Base-by-base conservation (phyloP, 2,113 vertebrate genomes). In the Microcebus murinus region DNA sequence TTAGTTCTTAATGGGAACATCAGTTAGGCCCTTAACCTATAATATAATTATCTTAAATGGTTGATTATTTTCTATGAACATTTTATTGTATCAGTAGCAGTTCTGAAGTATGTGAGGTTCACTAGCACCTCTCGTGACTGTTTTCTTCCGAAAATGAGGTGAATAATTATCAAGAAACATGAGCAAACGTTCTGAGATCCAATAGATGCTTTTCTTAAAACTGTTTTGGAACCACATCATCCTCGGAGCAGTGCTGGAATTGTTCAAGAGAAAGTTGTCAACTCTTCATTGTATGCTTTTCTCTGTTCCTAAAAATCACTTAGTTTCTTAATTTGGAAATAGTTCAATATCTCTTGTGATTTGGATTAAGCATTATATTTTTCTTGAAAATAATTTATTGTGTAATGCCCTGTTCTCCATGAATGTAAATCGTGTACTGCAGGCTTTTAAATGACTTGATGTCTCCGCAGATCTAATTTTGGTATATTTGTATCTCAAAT, bases 401-500 rank as follows among this genome's bases (percentile, higher is more conserved):
- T 96, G 91, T 93, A 94, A 91, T 94, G 52, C 88, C 57, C 34
- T 45, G 55, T 95, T 91, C 86, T 93, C 68, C 82, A 45, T 83
- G 79, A 97, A 94, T 97, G 59, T 67, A 96, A 81, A 89, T 84
- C 76, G 82, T 76, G 42, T 42, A 65, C 74, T 68, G 79, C 79
- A 90, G 96, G 96, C 79, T 95, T 95, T 92, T 87, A 94, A 92
- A 95, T 93, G 87, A 96, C 71, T 97, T 79, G 70, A 93, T 97
- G 83, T 84, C 95, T 96, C 97, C 95, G 80, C 83, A 97, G 95
- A 96, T 95, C 93, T 96, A 96, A 98, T 96, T 97, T 96, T 95
- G 95, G 91, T 97, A 87, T 97, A 97, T 98, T 96, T 97, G 95
- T 98, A 96, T 97, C 96, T 96, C 97, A 97, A 81, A 94, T 97